Evolutionary conservation across 2,113 vertebrate species (phyloP), one percentile per base, ranked within the genome.

Genomic region (Oplegnathus fasciatus): DNA sequence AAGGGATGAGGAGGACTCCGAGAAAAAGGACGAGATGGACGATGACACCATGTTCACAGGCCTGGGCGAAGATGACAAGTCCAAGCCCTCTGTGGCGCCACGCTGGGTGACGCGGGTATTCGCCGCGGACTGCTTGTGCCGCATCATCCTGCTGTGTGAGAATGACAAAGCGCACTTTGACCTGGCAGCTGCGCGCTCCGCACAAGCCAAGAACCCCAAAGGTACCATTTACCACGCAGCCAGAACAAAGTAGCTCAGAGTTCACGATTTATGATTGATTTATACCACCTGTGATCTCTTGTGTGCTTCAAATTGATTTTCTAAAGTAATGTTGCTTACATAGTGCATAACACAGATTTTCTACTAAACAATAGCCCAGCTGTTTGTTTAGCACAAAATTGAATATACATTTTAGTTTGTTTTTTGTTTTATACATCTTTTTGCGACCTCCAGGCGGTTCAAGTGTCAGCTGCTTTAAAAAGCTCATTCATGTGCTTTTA

Each of bases 11-110:
- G 98, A 99, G 58, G 96, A 96, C 92, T 94, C 95, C 0, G 98
- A 99, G 92, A 99, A 99, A 93, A 99, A 99, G 85, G 98, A 99
- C 37, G 98, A 99, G 94, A 98, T 98, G 96, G 98, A 99, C 13
- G 98, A 99, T 5, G 98, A 99, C 86, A 97, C 95, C 57, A 99
- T 99, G 98, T 99, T 99, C 91, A 98, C 98, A 4, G 96, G 97
- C 3, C 93, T 98, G 78, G 98, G 98, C 0, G 98, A 99, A 70
- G 98, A 99, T 11, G 97, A 99, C 80, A 98, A 98, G 89, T 95
- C 97, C 11, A 99, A 99, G 90, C 97, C 97, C 13, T 98, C 97
- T 0, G 98, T 99, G 64, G 98, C 98, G 0, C 98, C 98, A 18
- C 98, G 98, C 30, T 99, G 98, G 98, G 98, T 98, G 76, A 99